Percentiles rank a stretch among this genome's conserved stretches.
Conservation (phyloP, 2,888 invertebrate species). For the Scaptomyza polygonia region DNA sequence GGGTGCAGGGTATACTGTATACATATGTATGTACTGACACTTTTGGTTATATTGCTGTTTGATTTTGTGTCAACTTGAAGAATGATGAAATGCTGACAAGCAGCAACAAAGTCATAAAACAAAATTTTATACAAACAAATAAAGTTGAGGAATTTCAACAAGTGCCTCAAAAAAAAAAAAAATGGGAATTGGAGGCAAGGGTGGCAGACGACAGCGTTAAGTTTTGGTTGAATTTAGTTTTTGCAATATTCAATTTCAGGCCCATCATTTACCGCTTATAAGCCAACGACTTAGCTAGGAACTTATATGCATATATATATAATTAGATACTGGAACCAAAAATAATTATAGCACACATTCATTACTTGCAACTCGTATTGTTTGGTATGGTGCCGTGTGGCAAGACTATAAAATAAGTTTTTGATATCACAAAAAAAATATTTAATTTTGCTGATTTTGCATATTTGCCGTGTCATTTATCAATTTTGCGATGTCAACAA, state of each 20-base stretch:
- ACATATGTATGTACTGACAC: constrained; percentile 45
- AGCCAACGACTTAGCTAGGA: constrained; percentile 7
- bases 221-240: constrained; percentile 39
- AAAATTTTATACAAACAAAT: constrained; percentile 4
- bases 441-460: constrained; percentile 54
- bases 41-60: constrained; percentile 52
- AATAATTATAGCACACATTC: constrained; percentile 23
- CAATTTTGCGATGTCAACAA: constrained; percentile 45
- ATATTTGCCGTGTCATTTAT: constrained; percentile 31
- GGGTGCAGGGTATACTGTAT: background rate
- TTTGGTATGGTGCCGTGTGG: constrained; percentile 62
- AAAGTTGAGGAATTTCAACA: constrained; percentile 45
- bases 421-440: constrained; percentile 20
- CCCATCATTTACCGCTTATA: constrained; percentile 20
- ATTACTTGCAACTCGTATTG: constrained; percentile 11
- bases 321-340: constrained; percentile 22
- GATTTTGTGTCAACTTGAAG: constrained; percentile 66
- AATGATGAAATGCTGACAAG: constrained; percentile 62
- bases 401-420: constrained; percentile 16
- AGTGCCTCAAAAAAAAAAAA: too few species aligned
- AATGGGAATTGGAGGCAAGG: background rate
- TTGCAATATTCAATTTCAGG: background rate
- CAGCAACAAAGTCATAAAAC: constrained; percentile 22
- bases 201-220: background rate
- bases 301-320: constrained; percentile 13